Conservation (phyloP, 2,113 vertebrate species). For the Mormyrus iriodes region DNA sequence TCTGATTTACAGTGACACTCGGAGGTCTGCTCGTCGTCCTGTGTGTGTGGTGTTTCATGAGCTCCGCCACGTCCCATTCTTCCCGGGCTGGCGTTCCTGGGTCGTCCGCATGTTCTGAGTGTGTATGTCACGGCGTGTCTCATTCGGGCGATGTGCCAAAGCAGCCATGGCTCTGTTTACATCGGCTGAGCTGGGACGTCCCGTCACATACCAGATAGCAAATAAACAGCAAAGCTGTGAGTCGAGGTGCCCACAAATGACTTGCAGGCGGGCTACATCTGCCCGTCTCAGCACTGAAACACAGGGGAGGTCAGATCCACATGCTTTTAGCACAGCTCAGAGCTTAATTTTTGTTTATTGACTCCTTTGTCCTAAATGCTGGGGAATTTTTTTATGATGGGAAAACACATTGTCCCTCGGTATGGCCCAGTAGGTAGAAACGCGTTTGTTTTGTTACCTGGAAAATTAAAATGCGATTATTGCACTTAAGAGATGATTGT, state of each 20-base stretch:
- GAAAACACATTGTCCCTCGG: background rate
- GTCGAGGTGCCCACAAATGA: background rate
- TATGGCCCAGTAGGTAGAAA: background rate
- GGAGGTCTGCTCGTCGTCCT: background rate
- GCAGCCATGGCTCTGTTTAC: background rate
- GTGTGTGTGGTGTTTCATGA: background rate
- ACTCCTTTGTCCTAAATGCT: background rate
- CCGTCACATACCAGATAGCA: background rate
- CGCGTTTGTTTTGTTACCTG: background rate
- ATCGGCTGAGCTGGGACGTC: background rate
- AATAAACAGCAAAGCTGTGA: background rate
- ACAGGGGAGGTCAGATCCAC: background rate
- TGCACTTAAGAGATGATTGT: background rate
- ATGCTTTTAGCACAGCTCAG: background rate
- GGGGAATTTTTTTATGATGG: background rate
- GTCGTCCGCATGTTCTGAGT: background rate
- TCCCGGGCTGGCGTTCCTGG: background rate
- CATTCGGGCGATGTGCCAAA: background rate
- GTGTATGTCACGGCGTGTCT: background rate
- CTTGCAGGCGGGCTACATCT: background rate
- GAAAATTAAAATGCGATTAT: background rate
- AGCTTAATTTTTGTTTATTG: background rate
- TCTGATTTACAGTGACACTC: background rate
- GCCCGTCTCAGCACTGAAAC: background rate
- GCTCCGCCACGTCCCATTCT: background rate